Conservation (phyloP, 2,888 invertebrate species). For the Mayetiola destructor region DNA sequence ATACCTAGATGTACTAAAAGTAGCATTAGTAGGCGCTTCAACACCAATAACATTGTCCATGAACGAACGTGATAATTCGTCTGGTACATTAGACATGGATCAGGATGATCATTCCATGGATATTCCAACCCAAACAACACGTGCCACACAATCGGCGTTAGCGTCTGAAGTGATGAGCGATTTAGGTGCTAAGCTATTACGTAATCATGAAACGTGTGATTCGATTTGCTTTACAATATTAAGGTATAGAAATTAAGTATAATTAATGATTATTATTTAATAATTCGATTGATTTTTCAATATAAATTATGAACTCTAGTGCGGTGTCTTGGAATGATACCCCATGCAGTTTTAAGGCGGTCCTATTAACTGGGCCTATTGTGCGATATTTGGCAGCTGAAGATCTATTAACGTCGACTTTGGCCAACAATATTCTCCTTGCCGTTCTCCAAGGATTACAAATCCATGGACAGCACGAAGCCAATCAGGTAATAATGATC, state of each 20-base stretch:
- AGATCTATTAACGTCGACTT: slow-evolving; percentile 46
- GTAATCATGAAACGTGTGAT: slow-evolving; percentile 48
- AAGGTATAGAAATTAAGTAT: slow-evolving; percentile 30
- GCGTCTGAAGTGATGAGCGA: slow-evolving; percentile 67
- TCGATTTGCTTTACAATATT: slow-evolving; percentile 48
- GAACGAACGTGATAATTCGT: slow-evolving; percentile 34
- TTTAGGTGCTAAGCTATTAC: slow-evolving; percentile 58
- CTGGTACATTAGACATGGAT: slow-evolving; percentile 37
- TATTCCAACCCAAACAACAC: slow-evolving; percentile 41
- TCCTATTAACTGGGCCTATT: slow-evolving; percentile 55
- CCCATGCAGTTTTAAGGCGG: slow-evolving; percentile 64
- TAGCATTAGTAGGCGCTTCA: slow-evolving; percentile 55
- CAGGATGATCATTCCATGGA: slow-evolving; percentile 56
- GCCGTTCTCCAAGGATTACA: slow-evolving; percentile 67
- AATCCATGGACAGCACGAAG: slow-evolving; percentile 79
- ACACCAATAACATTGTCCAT: slow-evolving; percentile 27
- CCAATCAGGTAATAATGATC: slow-evolving; percentile 52
- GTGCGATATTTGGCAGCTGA: slow-evolving; percentile 49
- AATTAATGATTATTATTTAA: slow-evolving; percentile 13
- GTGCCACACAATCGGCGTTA: slow-evolving; percentile 36
- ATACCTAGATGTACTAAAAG: slow-evolving; percentile 69
- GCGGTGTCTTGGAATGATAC: slow-evolving; percentile 81
- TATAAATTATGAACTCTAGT: slow-evolving; percentile 28
- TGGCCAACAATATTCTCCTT: slow-evolving; percentile 59
- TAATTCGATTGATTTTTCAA: neutral